These are phyloP conservation scores for Chionodraco myersi DNA, from an alignment of 2,113 vertebrate species.

Conservation along the genomic window DNA sequence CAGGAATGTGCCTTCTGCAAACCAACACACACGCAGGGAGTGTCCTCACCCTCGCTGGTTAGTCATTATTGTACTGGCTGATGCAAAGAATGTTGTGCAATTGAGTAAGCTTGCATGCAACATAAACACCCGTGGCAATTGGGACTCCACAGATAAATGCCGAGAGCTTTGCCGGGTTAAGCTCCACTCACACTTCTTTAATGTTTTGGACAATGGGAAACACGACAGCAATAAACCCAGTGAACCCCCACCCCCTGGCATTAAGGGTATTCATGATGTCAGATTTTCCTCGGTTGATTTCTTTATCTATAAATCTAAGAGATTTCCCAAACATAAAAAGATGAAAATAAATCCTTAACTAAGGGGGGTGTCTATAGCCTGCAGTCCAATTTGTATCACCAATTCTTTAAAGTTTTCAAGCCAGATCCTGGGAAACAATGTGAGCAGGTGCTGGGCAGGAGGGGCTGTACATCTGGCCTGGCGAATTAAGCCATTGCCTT, in stretches of 20 bases:
- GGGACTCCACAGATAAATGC: neutral
- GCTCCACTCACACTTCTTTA: slow-evolving; percentile 7
- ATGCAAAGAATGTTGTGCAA: slow-evolving; percentile 51
- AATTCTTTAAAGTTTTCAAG: slow-evolving; percentile 61
- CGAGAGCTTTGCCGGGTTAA: slow-evolving; percentile 17
- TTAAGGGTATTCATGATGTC: slow-evolving; percentile 55
- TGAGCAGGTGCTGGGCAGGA: slow-evolving; percentile 79
- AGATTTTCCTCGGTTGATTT: slow-evolving; percentile 61
- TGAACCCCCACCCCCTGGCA: slow-evolving; percentile 5
- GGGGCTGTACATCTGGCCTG: slow-evolving; percentile 78
- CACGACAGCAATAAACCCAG: slow-evolving; percentile 28
- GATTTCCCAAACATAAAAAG: slow-evolving; percentile 65
- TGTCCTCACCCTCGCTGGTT: slow-evolving; percentile 46
- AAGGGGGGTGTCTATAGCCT: slow-evolving; percentile 22
- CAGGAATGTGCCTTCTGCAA: slow-evolving; percentile 70
- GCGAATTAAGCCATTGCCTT: slow-evolving; percentile 75
- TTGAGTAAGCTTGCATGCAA: neutral
- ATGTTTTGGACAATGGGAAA: slow-evolving; percentile 24
- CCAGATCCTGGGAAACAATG: slow-evolving; percentile 77
- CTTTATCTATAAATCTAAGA: slow-evolving; percentile 59
- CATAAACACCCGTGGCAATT: slow-evolving; percentile 19
- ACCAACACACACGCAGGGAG: slow-evolving; percentile 42
- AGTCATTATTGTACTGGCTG: slow-evolving; percentile 48
- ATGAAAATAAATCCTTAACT: slow-evolving; percentile 43
- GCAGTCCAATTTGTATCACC: slow-evolving; percentile 64